These are phyloP conservation scores for Enteromius radiatus DNA, from an alignment of 2,797 vertebrate genomes.

Conservation along the genomic window DNA sequence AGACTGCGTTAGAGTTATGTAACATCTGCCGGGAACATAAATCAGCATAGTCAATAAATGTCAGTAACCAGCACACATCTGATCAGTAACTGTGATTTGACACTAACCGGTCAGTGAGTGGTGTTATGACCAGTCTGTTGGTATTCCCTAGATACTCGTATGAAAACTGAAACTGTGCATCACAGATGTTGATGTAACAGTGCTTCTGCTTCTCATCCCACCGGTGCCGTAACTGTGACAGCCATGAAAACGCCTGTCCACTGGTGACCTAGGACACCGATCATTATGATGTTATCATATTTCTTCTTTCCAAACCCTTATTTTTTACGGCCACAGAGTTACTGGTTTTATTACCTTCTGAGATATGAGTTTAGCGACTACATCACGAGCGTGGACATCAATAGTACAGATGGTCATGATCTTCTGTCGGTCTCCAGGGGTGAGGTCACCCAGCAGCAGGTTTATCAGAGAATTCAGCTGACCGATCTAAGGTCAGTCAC, in stretches of 20 bases:
- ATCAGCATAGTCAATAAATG: neutral
- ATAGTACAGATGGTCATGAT: conserved; percentile 89
- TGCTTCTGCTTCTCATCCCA: conserved; percentile 81
- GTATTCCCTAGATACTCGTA: conserved; percentile 86
- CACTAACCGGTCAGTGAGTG: conserved; percentile 82
- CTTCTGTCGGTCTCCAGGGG: conserved; percentile 86
- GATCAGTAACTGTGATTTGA: neutral
- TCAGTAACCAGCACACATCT: neutral
- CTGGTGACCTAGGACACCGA: conserved; percentile 74
- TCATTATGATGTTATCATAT: neutral
- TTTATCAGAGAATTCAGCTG: conserved; percentile 92
- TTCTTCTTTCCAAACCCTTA: neutral
- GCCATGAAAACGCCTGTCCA: conserved; percentile 82
- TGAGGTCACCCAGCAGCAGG: conserved; percentile 90
- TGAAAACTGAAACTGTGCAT: conserved; percentile 84
- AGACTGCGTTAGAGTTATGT: conserved; percentile 79
- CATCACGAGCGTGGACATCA: conserved; percentile 87
- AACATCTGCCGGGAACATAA: conserved; percentile 70
- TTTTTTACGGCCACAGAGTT: neutral
- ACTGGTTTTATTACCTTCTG: conserved; percentile 81
- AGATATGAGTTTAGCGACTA: conserved; percentile 84
- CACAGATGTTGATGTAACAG: conserved; percentile 83
- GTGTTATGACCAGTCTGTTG: conserved; percentile 83
- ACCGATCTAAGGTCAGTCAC: conserved; percentile 81
- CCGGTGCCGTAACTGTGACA: conserved; percentile 83